A percentile compares a stretch with the other conserved stretches of the same genome.
phyloP scores from a whole-genome alignment of 2,888 invertebrate species.

The Stomorhina lunata region DNA sequence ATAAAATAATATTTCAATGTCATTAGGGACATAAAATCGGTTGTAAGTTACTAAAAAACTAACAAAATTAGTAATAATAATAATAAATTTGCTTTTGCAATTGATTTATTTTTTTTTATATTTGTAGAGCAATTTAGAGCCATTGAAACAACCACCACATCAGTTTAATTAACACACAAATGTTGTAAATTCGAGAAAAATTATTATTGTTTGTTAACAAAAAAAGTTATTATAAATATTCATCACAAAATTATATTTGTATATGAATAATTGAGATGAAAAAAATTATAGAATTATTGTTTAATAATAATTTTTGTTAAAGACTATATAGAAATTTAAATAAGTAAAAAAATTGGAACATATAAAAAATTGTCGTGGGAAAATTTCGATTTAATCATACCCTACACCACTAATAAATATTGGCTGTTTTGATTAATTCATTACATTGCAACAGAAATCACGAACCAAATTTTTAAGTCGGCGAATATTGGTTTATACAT shows the following conservation, averaged over 20 bases:
- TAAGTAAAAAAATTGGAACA: too few relatives aligned
- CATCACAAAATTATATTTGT: background rate
- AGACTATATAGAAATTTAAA: background rate
- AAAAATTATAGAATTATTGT: background rate
- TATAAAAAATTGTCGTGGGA: too few relatives aligned
- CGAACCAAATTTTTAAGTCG: too few relatives aligned
- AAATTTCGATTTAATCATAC: too few relatives aligned
- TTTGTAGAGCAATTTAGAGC: too few relatives aligned
- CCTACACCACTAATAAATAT: too few relatives aligned
- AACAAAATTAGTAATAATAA: background rate
- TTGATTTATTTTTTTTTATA: slow-evolving; percentile 7
- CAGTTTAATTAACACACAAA: slow-evolving; percentile 39
- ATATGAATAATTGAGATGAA: background rate
- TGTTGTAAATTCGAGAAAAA: slow-evolving; percentile 21
- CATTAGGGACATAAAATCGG: slow-evolving; percentile 36
- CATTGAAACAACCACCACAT: slow-evolving; percentile 25
- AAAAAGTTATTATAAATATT: background rate
- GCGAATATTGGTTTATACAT: too few relatives aligned
- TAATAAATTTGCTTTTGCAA: slow-evolving; percentile 23
- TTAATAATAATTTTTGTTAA: background rate
- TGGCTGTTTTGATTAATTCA: too few relatives aligned
- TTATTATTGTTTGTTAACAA: background rate
- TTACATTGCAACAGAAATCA: too few relatives aligned
- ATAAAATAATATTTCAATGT: slow-evolving; percentile 36
- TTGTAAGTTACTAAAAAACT: background rate